These are phyloP conservation scores for Pangasius larnaudii DNA, from an alignment of 2,797 vertebrate species.

Conservation along the genomic window DNA sequence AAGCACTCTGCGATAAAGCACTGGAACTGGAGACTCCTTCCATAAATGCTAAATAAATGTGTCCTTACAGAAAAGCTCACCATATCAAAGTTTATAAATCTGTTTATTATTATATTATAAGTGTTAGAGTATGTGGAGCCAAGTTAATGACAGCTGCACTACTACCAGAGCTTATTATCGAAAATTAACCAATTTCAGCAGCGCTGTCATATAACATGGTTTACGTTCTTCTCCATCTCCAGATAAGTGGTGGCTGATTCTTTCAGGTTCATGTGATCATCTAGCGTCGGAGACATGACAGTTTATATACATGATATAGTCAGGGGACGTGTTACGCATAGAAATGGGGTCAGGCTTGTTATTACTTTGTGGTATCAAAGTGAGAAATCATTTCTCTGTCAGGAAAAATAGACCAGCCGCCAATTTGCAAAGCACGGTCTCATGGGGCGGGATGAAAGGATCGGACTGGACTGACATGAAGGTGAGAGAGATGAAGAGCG, in stretches of 20 bases:
- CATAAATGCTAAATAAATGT: neutral
- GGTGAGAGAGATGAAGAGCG: neutral
- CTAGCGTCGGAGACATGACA: neutral
- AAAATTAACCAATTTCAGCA: neutral
- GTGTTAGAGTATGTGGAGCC: neutral
- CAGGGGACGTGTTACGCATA: neutral
- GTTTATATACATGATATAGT: neutral
- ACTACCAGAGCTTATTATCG: too few species aligned
- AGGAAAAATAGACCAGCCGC: slow-evolving; percentile 23
- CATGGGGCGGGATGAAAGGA: slow-evolving; percentile 8
- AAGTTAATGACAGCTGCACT: neutral
- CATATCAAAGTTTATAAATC: neutral
- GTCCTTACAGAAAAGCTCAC: neutral
- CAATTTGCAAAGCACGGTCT: neutral
- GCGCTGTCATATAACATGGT: neutral
- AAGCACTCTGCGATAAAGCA: neutral
- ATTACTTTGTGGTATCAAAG: slow-evolving; percentile 17
- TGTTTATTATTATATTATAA: neutral
- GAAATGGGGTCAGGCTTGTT: slow-evolving; percentile 12
- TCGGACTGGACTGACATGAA: neutral
- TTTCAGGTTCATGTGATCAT: neutral
- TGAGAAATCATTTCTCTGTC: slow-evolving; percentile 16
- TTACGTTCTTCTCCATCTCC: neutral
- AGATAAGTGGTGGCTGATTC: slow-evolving; percentile 29
- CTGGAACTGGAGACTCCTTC: slow-evolving; percentile 3